phyloP scores from a whole-genome alignment of 2,797 vertebrate genomes.

The Leucoraja ocellata region DNA sequence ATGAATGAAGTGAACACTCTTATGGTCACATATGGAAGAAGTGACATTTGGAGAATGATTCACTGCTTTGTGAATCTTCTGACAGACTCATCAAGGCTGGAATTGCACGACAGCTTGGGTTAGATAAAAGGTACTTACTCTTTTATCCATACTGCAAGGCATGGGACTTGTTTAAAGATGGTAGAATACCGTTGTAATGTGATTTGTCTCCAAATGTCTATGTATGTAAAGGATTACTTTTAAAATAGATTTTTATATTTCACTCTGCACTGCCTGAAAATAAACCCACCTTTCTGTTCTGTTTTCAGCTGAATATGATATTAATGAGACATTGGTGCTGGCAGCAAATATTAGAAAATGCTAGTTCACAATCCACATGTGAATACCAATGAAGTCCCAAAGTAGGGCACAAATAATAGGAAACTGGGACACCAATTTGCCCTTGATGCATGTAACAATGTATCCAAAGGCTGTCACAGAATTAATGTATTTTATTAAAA shows the following conservation, averaged over 20 bases:
- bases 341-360: conserved; percentile 32
- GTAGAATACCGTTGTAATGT: neutral
- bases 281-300: neutral
- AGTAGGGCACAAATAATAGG: conserved; percentile 3
- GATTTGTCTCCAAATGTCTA: neutral
- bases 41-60: neutral
- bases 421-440: conserved; percentile 18
- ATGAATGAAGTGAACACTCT: too few relatives aligned
- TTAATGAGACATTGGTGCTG: neutral
- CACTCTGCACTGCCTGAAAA: conserved; percentile 1
- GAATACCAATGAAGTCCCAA: conserved; percentile 23
- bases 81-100: neutral
- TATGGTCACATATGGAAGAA: neutral
- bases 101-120: neutral
- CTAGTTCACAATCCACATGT: conserved; percentile 29
- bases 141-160: neutral
- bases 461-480: neutral
- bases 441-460: conserved; percentile 20
- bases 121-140: neutral
- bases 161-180: neutral
- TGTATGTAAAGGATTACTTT: neutral
- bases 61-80: neutral
- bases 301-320: neutral
- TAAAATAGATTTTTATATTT: neutral
- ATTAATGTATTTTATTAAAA: conserved; percentile 5